Evolutionary conservation across 2,888 invertebrate genomes (phyloP), one percentile per base, ranked within the genome.

Genomic region (Corythucha ciliata): DNA sequence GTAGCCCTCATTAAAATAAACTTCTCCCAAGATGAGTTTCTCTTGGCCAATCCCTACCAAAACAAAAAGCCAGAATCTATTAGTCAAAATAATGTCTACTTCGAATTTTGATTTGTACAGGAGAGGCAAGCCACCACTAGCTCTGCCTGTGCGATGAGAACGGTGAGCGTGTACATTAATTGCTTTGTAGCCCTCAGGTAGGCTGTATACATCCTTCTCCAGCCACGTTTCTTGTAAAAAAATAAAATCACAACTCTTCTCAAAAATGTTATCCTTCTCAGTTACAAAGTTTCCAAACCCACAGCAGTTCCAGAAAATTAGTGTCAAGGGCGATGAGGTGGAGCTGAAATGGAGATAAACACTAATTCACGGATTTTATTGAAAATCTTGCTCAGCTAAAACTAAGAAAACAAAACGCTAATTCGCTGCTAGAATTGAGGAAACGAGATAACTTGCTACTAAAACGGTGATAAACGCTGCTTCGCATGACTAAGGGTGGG

Each of bases 211-310:
- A n/a, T 46, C 33, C 14, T 20, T 34, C 14, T 46, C 46, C 10
- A 21, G 3, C 33, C 32, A 46, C 16, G 46, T 34, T 46, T 46
- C 46, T 21, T 21, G 22, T 29, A 46, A 20, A 33, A 18, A 33
- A 21, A 46, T 34, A 22, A 46, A 34, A 33, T 46, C 46, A 18
- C 22, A 34, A 10, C 22, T 46, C 6, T 24, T 40, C 20, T 7
- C 21, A 6, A 16, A 6, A 27, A 26, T 24, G 7, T 5, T 12
- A 7, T 10, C 4, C 12, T 32, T 16, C 21, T 27, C 21, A 29
- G 18, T 10, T 45, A n/a, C 3, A 10, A 32, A 32, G n/a, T 24
- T 44, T n/a, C 14, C 27, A 14, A 8, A 24, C 7, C 44, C 27
- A 4, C 20, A 12, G 33, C 33, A 16, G 33, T 21, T 21, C 24